phyloP scores from a whole-genome alignment of 2,113 vertebrate species.

The Panurus biarmicus region DNA sequence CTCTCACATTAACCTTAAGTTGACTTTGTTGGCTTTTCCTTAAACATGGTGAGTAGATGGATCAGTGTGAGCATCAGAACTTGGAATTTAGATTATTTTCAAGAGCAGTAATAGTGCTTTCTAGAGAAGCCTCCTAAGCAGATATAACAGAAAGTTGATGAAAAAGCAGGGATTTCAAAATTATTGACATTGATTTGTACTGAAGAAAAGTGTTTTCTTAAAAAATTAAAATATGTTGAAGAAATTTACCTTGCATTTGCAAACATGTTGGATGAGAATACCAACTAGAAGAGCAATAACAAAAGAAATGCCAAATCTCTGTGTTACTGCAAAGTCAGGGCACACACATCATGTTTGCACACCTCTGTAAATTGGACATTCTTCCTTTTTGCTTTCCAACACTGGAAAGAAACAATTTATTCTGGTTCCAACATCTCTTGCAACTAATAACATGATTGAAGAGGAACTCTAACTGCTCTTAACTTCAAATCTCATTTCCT shows the following conservation, averaged over 20 bases:
- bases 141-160: not conserved
- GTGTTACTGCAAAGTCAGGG: not conserved
- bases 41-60: not conserved
- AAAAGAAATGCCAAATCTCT: not conserved
- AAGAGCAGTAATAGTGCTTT: not conserved
- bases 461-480: not conserved
- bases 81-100: not conserved
- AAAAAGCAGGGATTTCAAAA: not conserved
- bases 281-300: not conserved
- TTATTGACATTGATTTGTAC: not conserved
- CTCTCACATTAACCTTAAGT: not conserved
- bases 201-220: not conserved
- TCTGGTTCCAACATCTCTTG: not conserved
- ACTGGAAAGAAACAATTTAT: not conserved
- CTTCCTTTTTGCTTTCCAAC: not conserved
- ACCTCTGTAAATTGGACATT: not conserved
- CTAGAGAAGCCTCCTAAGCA: not conserved
- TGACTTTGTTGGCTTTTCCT: not conserved
- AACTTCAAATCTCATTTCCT: not conserved
- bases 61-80: not conserved
- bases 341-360: rapidly evolving
- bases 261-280: not conserved
- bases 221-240: not conserved
- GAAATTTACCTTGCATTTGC: not conserved
- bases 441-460: not conserved